phyloP scores from a whole-genome alignment of 1,140 invertebrate genomes.

The Conopomorpha cramerella region DNA sequence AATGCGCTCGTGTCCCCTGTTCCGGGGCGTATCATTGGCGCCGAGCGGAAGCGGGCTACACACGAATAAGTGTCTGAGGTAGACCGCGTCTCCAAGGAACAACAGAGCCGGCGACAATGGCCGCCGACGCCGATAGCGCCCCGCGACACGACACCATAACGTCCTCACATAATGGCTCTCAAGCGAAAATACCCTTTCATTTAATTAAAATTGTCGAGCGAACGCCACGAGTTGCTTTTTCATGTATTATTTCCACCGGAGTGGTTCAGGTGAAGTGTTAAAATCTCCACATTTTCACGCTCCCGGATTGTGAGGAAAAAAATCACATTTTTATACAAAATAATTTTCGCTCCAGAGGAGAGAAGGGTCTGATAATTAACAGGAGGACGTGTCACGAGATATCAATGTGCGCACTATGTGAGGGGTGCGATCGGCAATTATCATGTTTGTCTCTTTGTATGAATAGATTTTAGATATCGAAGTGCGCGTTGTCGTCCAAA shows the following conservation, averaged over 20 bases:
- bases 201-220: slow-evolving; percentile 47
- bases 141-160: slow-evolving; percentile 13
- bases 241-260: slow-evolving; percentile 39
- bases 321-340: slow-evolving; percentile 22
- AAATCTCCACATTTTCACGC: slow-evolving; percentile 52
- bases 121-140: slow-evolving; percentile 9
- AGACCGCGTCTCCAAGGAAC: too few species aligned
- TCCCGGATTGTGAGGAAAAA: slow-evolving; percentile 38
- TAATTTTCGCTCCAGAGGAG: slow-evolving; percentile 50
- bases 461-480: too few species aligned
- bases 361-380: slow-evolving; percentile 54
- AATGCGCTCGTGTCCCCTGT: too few species aligned
- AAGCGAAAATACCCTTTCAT: slow-evolving; percentile 28
- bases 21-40: too few species aligned
- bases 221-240: slow-evolving; percentile 23
- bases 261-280: slow-evolving; percentile 51
- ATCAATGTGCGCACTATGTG: slow-evolving; percentile 40
- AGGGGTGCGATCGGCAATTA: too few species aligned
- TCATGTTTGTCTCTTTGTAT: too few species aligned
- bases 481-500: too few species aligned
- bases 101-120: too few species aligned
- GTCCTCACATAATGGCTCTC: slow-evolving; percentile 16
- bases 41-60: too few species aligned
- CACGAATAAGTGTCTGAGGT: too few species aligned
- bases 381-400: slow-evolving; percentile 45